Evolutionary conservation across 92 coral and sea anemone species (phyloP), one percentile per base, ranked within the genome.

Genomic region (Heteractis magnifica): DNA sequence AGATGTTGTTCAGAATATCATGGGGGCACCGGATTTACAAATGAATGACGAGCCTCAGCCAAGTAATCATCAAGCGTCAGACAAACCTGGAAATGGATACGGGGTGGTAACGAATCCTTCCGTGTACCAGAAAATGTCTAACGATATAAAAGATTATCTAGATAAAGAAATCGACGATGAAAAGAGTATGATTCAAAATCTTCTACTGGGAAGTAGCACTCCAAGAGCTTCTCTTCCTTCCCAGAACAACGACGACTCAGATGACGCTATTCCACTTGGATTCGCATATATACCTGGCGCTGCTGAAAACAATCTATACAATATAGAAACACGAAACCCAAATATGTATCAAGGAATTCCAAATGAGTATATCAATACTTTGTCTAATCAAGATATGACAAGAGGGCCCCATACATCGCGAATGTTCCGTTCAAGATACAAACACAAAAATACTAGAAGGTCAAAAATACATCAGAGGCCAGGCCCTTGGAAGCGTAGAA

Each of bases 141-240:
- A 18, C 4, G 88, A 85, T 20, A 85, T 85, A 15, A 85, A 71
- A 56, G 16, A 70, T 5, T 85, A 85, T 44, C 79, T 85, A 14
- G 83, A 85, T 52, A 78, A 85, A 75, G 88, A 85, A 71, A 85
- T 85, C 72, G 23, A 59, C 48, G 88, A 85, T 51, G 88, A 85
- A 71, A 85, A 85, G 77, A 85, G 78, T 52, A 85, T 85, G 88
- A 85, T 85, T 76, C 88, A 85, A 52, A 56, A 71, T 58, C 76
- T 85, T 51, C 79, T 85, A 2, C 71, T 85, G 9, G 88, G 83
- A 13, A 56, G 77, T 56, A 79, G 77, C 15, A 21, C 87, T 9
- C 88, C 88, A 23, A 85, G 75, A 50, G 88, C 88, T 52, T 56
- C 88, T 5, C 76, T 85, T 1, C 83, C 83, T 0, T 51, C 49